Evolutionary conservation across 2,113 vertebrate species (phyloP), one percentile per base, ranked within the genome.

Genomic region (Setophaga kirtlandii): DNA sequence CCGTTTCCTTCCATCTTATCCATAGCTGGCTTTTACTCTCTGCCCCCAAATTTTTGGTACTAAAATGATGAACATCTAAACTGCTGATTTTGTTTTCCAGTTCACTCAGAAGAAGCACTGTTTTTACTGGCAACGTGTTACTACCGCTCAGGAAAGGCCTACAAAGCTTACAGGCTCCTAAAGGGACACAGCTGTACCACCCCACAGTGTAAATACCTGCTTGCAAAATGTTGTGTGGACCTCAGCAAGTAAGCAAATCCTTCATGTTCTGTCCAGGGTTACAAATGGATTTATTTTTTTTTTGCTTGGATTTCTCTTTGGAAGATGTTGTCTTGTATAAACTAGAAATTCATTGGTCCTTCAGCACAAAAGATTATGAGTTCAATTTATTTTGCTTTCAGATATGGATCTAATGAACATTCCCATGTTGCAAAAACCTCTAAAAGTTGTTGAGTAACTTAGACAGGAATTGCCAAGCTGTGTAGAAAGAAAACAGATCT

Each of bases 71-170:
- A 73, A 9, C 46, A 31, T 37, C 58, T 41, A 42, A 46, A 37
- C 8, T 47, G 37, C 19, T 68, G 2, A 1, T 33, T 56, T 31
- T 35, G 3, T 82, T 80, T 53, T 70, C 20, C 93, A 98, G 98
- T 98, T 44, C 98, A 98, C 92, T 99, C 99, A 46, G 99, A 99
- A 97, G 99, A 99, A 97, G 98, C 99, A 9, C 98, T 99, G 79
- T 99, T 99, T 97, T 98, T 99, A 94, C 87, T 99, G 97, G 99
- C 99, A 41, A 99, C 99, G 10, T 99, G 99, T 97, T 99, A 99
- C 92, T 99, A 99, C 95, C 99, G 99, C 98, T 99, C 99, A 90
- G 99, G 99, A 97, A 99, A 99, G 96, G 98, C 99, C 8, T 99
- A 99, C 80, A 99, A 99, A 97, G 99, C 99, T 17, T 99, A 99